Evolutionary conservation across 2,113 vertebrate genomes (phyloP), one percentile per base, ranked within the genome.

Genomic region (Dendrocopos noguchii): DNA sequence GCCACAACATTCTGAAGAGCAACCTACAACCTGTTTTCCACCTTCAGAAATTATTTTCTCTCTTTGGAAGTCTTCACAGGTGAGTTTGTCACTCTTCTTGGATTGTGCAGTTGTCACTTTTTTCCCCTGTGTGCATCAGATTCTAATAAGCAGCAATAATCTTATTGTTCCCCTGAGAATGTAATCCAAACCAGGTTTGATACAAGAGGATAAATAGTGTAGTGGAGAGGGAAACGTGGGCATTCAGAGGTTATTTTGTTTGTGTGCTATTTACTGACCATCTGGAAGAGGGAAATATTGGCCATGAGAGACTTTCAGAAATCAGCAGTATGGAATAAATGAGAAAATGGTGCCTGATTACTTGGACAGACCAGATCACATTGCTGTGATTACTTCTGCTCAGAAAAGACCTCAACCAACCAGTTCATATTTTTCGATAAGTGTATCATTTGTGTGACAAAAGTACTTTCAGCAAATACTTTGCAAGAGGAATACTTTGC

Each of bases 191-290:
- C 46, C 29, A 6, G 64, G 68, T 53, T 96, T 80, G 52, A 78
- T 87, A 64, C 29, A 78, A 44, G 28, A 68, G 50, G 34, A 75
- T 92, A 86, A 83, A 84, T 36, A 65, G 50, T 57, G 50, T 94
- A 29, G 53, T 90, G 90, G 80, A 83, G 70, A 80, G 57, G 12
- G 42, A 80, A 91, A 72, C 61, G n/a, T 16, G 46, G 90, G 90
- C 88, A 86, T 76, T 68, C 57, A 81, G 90, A 76, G 12, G 21
- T 82, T 90, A 61, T 91, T 91, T 93, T 89, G 29, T 83, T 87
- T 57, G 47, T 10, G 4, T 90, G 80, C 47, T 83, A 4, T 93
- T 94, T 90, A 53, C 24, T 56, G 61, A 34, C 82, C 87, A 84
- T 90, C 84, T 83, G 76, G 82, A 94, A 80, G 61, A 57, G 75